Base-by-base conservation (phyloP, 2,797 vertebrate species). In the Bryconaethiops microstoma region DNA sequence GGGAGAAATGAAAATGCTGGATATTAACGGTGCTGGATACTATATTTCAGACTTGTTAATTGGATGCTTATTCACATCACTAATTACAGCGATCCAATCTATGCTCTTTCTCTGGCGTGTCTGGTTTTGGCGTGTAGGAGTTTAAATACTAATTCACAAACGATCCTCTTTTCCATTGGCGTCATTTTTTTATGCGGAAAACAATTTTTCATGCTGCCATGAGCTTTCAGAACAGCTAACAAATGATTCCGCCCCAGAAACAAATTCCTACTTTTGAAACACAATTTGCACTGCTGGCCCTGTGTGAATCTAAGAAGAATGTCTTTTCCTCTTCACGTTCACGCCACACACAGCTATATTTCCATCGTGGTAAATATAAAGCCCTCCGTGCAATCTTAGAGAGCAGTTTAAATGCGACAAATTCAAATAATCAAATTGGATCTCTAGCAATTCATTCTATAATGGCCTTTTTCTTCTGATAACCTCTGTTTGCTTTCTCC, bases 241-340 rank as follows among this genome's bases (percentile, higher is more conserved):
- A 84, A 64, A 75, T 77, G 69, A 50, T 59, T 50, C 67, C 70
- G 77, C 64, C 48, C 35, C 55, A 65, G 65, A 74, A 70, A 40
- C 35, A 48, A 64, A 80, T 84, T 86, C 60, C 70, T 81, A 65
- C 78, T 84, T 84, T 81, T 78, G 69, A 84, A 64, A 62, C 67
- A 67, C 65, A 40, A 62, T 76, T 82, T 80, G 77, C 75, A 71
- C 57, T 67, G 76, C 70, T 77, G 70, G 54, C 54, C 64, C 75
- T 80, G 52, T 80, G 75, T 78, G 78, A 77, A 67, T 84, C 19
- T 7, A 19, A 60, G 57, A 60, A 45, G 40, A 60, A 74, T 21
- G 52, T 75, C 29, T 55, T 71, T 79, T 73, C 73, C 21, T 59
- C n/a, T 57, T 77, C 77, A 35, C 35, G 63, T 79, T 80, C 54